Evolutionary conservation across 2,797 vertebrate genomes (phyloP), one percentile per base, ranked within the genome.

Genomic region (Catostomus latipinnis): DNA sequence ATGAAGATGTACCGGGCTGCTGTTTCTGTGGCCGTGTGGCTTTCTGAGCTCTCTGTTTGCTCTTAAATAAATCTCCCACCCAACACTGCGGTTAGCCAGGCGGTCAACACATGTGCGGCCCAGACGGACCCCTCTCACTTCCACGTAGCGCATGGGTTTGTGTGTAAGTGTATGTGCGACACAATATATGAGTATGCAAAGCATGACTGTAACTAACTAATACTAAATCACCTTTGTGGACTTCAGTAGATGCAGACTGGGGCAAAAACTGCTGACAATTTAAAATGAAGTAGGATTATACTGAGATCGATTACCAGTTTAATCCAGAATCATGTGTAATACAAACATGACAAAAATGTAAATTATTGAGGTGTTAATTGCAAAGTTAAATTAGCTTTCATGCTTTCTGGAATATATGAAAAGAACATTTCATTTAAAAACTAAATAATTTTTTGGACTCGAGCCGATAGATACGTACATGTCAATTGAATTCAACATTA

Each of bases 1-100:
- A 98, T 98, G 96, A 98, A 97, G 97, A 97, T 94, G 93, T 95
- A 96, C 95, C 93, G 93, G 90, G 90, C 91, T 93, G 90, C 91
- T 92, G 89, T 89, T 84, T 67, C 62, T 93, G 94, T 91, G 91
- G 93, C 93, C 83, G 92, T 69, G 91, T 91, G 93, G 89, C 88
- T 89, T 93, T 93, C 92, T 71, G 89, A 93, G 89, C 94, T 95
- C 93, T 93, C 90, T 84, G 92, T 91, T 94, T 93, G 75, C 83
- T 84, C 80, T 85, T 89, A 87, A 71, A 86, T 91, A 91, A 92
- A 92, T 89, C 84, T 86, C 90, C 87, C 74, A 76, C 89, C 90
- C 88, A 89, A 88, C 89, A 85, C 86, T 88, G 92, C 83, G 93
- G 92, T 93, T 88, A 90, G 87, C 57, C 14, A 46, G 81, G 69